A percentile compares a stretch with the other conserved stretches of the same genome.
Conservation (phyloP, 2,797 vertebrate species). For the Ammospiza maritima region DNA sequence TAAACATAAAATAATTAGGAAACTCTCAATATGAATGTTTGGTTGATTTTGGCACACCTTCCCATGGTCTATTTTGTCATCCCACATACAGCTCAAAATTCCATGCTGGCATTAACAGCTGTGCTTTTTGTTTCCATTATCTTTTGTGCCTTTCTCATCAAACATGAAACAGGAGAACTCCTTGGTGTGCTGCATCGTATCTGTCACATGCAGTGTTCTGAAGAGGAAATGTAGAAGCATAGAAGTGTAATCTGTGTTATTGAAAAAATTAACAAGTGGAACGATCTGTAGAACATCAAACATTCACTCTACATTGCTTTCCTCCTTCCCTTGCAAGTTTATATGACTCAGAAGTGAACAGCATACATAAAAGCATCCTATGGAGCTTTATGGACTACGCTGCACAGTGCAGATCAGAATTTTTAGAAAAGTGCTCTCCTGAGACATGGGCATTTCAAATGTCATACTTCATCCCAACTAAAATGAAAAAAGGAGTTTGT, state of each 20-base stretch:
- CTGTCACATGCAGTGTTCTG: background rate
- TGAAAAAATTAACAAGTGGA: background rate
- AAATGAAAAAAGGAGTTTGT: background rate
- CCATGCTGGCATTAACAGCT: background rate
- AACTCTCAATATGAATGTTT: background rate
- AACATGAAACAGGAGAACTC: background rate
- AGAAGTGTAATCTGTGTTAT: background rate
- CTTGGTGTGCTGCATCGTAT: background rate
- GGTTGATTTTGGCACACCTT: constrained; percentile 15
- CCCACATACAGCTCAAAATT: background rate
- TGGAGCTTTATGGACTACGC: background rate
- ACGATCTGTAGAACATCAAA: background rate
- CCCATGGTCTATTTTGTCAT: background rate
- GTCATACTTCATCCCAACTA: background rate
- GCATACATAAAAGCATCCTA: background rate
- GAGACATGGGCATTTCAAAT: background rate
- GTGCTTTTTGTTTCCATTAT: constrained; percentile 7
- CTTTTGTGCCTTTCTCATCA: constrained; percentile 4
- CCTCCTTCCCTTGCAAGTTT: background rate
- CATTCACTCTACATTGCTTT: background rate
- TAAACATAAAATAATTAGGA: constrained; percentile 50
- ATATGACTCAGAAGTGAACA: background rate
- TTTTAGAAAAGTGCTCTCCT: background rate
- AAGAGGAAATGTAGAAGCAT: background rate
- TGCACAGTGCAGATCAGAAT: background rate